Evolutionary conservation across 2,888 invertebrate genomes (phyloP).

Genomic region (Epirrita christyi): DNA sequence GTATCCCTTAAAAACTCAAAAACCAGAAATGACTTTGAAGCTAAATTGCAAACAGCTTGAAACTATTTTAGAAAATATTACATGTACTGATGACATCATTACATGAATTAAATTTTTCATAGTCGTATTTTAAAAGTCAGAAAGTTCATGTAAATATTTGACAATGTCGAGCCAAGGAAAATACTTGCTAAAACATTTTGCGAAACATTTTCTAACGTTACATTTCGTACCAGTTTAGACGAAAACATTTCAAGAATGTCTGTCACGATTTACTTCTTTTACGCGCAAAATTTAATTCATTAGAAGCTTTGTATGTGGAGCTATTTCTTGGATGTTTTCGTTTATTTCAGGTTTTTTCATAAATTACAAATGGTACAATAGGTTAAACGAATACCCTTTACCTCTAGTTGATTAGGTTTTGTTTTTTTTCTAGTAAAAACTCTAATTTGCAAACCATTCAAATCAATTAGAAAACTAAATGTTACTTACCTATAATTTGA

Average conservation of each 20-base stretch:
- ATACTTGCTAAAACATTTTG: neutral
- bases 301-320: neutral
- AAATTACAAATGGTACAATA: too few relatives aligned
- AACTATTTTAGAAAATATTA: too few relatives aligned
- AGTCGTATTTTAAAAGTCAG: neutral
- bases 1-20: too few relatives aligned
- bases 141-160: neutral
- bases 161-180: slow-evolving; percentile 1
- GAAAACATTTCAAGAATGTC: slow-evolving; percentile 13
- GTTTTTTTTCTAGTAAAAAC: too few relatives aligned
- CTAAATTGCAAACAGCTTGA: too few relatives aligned
- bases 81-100: too few relatives aligned
- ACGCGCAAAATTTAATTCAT: slow-evolving; percentile 13
- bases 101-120: neutral
- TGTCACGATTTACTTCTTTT: slow-evolving; percentile 7
- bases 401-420: too few relatives aligned
- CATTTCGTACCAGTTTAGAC: slow-evolving; percentile 14
- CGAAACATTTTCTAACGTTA: slow-evolving; percentile 11
- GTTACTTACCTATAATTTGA: slow-evolving; percentile 4
- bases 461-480: neutral
- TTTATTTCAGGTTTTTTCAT: too few relatives aligned
- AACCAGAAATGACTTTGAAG: too few relatives aligned
- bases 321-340: neutral
- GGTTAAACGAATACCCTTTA: too few relatives aligned
- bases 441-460: too few relatives aligned